phyloP scores from a whole-genome alignment of 1,140 invertebrate genomes.

The Conus betulinus region DNA sequence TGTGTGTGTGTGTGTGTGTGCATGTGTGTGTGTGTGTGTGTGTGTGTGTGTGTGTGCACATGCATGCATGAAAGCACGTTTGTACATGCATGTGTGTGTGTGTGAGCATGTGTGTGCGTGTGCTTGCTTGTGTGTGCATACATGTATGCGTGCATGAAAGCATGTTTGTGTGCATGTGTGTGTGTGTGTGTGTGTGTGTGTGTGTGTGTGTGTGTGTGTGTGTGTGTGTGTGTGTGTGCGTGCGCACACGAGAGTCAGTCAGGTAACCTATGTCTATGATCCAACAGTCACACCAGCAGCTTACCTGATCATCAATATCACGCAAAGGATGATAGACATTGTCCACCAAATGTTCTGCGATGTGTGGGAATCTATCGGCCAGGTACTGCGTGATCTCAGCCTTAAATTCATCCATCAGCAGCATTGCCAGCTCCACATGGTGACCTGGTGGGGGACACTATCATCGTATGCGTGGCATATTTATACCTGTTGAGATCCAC shows the following conservation, averaged over 20 bases:
- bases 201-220: background rate
- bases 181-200: conserved; percentile 22
- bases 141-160: conserved; percentile 21
- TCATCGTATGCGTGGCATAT: no score
- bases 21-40: no score
- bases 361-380: conserved; percentile 49
- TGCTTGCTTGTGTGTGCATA: no score
- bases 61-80: no score
- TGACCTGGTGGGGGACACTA: conserved; percentile 24
- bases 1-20: no score
- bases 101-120: no score
- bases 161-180: conserved; percentile 3
- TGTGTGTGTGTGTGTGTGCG: conserved; percentile 19
- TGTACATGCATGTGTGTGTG: no score
- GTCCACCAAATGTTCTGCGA: conserved; percentile 38
- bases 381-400: conserved; percentile 40
- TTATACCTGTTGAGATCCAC: no score
- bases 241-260: background rate
- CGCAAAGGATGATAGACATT: background rate
- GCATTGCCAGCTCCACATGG: conserved; percentile 50
- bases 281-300: background rate
- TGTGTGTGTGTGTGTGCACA: no score
- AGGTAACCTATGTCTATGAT: background rate
- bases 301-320: background rate
- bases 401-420: conserved; percentile 46